Evolutionary conservation across 2,797 vertebrate species (phyloP).

Genomic region (Craterocephalus amniculus): DNA sequence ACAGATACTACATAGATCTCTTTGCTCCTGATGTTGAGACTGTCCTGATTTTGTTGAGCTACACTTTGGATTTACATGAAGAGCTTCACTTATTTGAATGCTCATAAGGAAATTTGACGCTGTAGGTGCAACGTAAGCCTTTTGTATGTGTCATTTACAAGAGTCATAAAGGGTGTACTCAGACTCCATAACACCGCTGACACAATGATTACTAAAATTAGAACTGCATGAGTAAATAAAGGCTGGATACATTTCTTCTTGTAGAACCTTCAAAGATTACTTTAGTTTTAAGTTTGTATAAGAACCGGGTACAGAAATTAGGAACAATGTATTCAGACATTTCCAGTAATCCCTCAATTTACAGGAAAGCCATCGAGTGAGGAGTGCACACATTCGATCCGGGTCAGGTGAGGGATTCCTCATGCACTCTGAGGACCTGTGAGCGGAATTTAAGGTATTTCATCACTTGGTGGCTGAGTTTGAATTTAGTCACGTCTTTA

Average conservation of each 20-base stretch:
- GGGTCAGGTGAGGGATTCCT: too few species aligned
- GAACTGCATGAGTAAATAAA: neutral
- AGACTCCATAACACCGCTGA: neutral
- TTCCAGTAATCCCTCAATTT: conserved; percentile 6
- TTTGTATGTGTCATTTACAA: neutral
- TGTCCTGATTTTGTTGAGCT: neutral
- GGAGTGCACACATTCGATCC: neutral
- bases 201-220: neutral
- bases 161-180: neutral
- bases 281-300: neutral
- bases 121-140: neutral
- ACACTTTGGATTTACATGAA: neutral
- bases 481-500: neutral
- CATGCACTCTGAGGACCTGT: neutral
- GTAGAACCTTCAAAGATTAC: neutral
- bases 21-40: neutral
- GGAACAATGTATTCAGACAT: neutral
- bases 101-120: neutral
- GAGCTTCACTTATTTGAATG: neutral
- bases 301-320: neutral
- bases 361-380: conserved; percentile 12
- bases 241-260: neutral
- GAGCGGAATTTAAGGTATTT: neutral
- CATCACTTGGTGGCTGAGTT: neutral
- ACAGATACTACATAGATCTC: neutral